Evolutionary conservation across 2,113 vertebrate genomes (phyloP), one percentile per base, ranked within the genome.

Genomic region (Vulpes lagopus): DNA sequence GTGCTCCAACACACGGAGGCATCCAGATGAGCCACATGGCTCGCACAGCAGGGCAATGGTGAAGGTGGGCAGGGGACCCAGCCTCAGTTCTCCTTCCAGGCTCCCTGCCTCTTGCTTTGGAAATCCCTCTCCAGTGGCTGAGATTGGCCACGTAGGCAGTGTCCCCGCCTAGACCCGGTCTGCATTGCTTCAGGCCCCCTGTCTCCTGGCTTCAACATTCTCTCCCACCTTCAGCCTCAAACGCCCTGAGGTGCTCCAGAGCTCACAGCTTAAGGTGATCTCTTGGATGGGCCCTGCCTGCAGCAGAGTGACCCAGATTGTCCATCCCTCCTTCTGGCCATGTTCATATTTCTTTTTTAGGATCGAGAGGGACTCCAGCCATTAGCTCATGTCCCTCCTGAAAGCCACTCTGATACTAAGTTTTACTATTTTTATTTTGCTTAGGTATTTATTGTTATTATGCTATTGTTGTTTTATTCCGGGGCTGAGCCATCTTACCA

Each of bases 391-490:
- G 30, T 59, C 71, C n/a, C 30, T 76, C 20, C 20, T 89, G 76
- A 97, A 95, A 91, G 15, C 11, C 32, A 62, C n/a, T 64, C 49
- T 76, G n/a, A 94, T 64, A n/a, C 38, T 89, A n/a, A 76, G 69
- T 92, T 49, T 67, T 57, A 91, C 74, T 78, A 83, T 53, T 69
- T 30, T n/a, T 69, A 69, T n/a, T n/a, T 69, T 69, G 8, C n/a
- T 69, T n/a, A 3, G 17, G 32, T 32, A 32, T n/a, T 35, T 10
- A 69, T 69, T 20, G 16, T 69, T 69, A 15, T 64, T 64, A 27
- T 20, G 67, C 35, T 80, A 22, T 14, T 71, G 27, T 32, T 43
- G 19, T 51, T 83, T 95, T 91, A 43, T 35, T 67, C 55, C 1
- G 32, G 19, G 22, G 19, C 23, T 32, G 35, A 35, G 49, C 8